phyloP scores from a whole-genome alignment of 1,140 invertebrate genomes.

The Drosophila baimaii region DNA sequence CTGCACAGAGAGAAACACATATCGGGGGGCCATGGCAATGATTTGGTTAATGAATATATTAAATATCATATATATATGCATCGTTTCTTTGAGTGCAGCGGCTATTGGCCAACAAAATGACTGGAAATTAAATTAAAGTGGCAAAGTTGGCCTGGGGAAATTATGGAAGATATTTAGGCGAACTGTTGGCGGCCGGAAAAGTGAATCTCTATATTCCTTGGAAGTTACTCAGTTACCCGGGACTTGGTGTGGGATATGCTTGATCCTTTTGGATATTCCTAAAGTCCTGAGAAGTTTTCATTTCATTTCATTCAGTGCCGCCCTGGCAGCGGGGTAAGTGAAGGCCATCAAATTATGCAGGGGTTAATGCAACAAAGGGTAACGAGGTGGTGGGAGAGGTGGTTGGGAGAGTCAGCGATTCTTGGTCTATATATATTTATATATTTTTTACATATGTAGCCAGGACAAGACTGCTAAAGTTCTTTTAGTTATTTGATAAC shows the following conservation, averaged over 20 bases:
- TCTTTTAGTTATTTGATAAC: too few species aligned
- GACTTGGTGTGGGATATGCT: background rate
- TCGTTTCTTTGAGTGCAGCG: slow-evolving; percentile 13
- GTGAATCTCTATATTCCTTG: background rate
- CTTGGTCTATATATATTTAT: background rate
- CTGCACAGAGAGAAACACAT: slow-evolving; percentile 1
- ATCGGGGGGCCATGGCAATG: too few species aligned
- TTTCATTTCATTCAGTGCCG: slow-evolving; percentile 9
- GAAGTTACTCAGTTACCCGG: slow-evolving; percentile 9
- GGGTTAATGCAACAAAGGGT: slow-evolving; percentile 58
- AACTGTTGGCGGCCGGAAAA: slow-evolving; percentile 1
- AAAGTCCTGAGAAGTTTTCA: background rate
- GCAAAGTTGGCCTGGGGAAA: slow-evolving; percentile 50
- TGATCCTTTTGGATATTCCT: background rate
- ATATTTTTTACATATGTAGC: background rate
- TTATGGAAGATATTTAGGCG: slow-evolving; percentile 44
- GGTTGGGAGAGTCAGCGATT: slow-evolving; percentile 6
- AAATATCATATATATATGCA: too few species aligned
- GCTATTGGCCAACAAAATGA: slow-evolving; percentile 37
- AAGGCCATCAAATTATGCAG: slow-evolving; percentile 67
- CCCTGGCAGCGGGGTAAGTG: background rate
- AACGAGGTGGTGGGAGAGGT: background rate
- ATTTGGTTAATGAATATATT: too few species aligned
- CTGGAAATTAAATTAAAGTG: slow-evolving; percentile 76
- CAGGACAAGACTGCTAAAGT: too few species aligned